These are phyloP conservation scores for Glyptemys insculpta DNA, from an alignment of 2,797 vertebrate genomes.

Conservation along the genomic window DNA sequence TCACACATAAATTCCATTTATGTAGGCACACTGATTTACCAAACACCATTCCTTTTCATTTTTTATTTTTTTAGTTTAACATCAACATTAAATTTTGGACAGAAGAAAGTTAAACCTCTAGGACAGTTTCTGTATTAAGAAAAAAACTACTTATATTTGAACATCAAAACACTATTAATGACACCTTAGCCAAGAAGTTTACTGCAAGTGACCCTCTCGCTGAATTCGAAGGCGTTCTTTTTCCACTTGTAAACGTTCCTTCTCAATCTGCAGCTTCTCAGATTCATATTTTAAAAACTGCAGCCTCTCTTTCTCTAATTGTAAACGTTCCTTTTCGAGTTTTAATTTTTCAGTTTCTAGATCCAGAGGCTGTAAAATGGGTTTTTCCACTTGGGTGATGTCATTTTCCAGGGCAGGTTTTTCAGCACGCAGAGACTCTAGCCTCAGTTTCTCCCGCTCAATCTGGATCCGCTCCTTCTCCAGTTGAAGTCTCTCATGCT, in stretches of 20 bases:
- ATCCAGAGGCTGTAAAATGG: slow-evolving; percentile 84
- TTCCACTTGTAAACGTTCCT: slow-evolving; percentile 93
- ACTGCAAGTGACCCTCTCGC: slow-evolving; percentile 86
- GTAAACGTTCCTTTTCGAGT: slow-evolving; percentile 92
- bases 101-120: slow-evolving; percentile 55
- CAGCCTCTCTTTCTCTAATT: slow-evolving; percentile 92
- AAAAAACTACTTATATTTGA: slow-evolving; percentile 71
- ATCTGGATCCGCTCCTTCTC: slow-evolving; percentile 90
- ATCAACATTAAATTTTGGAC: slow-evolving; percentile 52
- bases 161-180: slow-evolving; percentile 17
- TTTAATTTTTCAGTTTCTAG: slow-evolving; percentile 91
- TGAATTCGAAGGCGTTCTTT: slow-evolving; percentile 92
- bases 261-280: slow-evolving; percentile 92
- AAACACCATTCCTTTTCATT: slow-evolving; percentile 49
- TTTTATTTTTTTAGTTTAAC: slow-evolving; percentile 46
- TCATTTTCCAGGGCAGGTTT: slow-evolving; percentile 82
- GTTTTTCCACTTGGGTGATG: slow-evolving; percentile 79
- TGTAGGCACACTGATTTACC: slow-evolving; percentile 74
- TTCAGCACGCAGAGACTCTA: slow-evolving; percentile 78
- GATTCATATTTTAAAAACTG: slow-evolving; percentile 95
- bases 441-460: slow-evolving; percentile 87
- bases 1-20: slow-evolving; percentile 62
- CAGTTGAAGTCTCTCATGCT: slow-evolving; percentile 88
- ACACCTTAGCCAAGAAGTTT: slow-evolving; percentile 29
- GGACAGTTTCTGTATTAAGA: slow-evolving; percentile 63